Evolutionary conservation across 2,113 vertebrate genomes (phyloP), one percentile per base, ranked within the genome.

Genomic region (Clarias gariepinus): DNA sequence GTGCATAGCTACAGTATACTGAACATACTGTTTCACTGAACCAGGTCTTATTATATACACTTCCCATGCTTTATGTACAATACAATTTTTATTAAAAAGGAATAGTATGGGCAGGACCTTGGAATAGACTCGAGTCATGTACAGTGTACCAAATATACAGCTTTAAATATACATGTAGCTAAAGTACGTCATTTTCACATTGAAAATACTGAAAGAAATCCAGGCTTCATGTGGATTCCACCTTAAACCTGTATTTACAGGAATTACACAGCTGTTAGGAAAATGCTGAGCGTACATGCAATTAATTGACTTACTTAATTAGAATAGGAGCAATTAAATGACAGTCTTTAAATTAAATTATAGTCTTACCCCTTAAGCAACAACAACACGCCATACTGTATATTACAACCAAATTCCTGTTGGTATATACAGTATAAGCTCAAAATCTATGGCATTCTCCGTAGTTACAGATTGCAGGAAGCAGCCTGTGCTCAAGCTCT

Each of bases 391-490:
- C 63, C 36, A 82, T 53, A 4, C 63, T n/a, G 74, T 74, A 63
- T 33, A 25, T 61, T 74, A 60, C 25, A 82, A 82, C 58, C 60
- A 82, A 74, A 82, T 30, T 47, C 41, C n/a, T 61, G 57, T 57
- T 74, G 28, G 41, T 52, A 57, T 25, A 66, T 19, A 18, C n/a
- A 68, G 60, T 47, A 6, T 47, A 47, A 47, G 47, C 90, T 90
- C 91, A 93, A 91, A 53, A 93, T 93, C 91, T 92, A 93, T 91
- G 92, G 92, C 90, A 94, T 93, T 92, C 93, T 91, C 88, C 84
- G 77, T 88, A 92, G 93, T 93, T 94, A 94, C 94, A 92, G 93
- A 94, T 94, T 92, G 93, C 93, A 92, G 90, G 92, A 92, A 92
- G 90, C 84, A 93, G 92, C 93, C 90, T 89, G 87, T 88, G 88